Conservation (phyloP, 2,113 vertebrate species). For the Aythya baeri region DNA sequence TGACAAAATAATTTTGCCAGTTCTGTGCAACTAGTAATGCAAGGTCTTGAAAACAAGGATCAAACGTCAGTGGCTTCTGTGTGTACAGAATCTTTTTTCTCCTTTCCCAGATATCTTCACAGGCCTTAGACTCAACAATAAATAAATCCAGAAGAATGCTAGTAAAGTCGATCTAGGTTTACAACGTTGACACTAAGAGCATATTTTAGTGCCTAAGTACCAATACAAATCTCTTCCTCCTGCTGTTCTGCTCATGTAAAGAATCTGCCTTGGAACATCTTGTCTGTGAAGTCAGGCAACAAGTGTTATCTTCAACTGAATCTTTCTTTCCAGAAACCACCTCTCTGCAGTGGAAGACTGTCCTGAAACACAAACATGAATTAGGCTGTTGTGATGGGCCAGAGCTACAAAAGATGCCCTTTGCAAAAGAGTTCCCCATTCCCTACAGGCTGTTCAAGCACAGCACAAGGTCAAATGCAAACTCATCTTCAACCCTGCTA, state of each 20-base stretch:
- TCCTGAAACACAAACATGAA: neutral
- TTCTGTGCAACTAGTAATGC: neutral
- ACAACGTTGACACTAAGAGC: fast-evolving
- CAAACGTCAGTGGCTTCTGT: neutral
- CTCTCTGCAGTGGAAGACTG: neutral
- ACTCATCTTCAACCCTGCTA: neutral
- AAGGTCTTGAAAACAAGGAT: neutral
- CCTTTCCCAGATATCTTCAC: neutral
- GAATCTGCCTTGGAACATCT: neutral
- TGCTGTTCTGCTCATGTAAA: neutral
- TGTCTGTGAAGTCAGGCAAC: neutral
- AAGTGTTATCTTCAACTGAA: neutral
- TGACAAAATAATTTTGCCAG: neutral
- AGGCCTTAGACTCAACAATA: neutral
- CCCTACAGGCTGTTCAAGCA: neutral
- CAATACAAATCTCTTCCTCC: neutral
- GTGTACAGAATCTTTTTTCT: neutral
- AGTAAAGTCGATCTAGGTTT: neutral
- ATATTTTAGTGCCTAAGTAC: neutral
- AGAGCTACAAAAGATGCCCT: neutral
- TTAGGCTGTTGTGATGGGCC: neutral
- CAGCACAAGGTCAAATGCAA: neutral
- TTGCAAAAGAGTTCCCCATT: neutral
- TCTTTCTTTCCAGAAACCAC: neutral
- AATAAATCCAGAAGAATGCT: neutral